These are phyloP conservation scores for Andrena bucephala DNA, from an alignment of 2,888 invertebrate species.

Conservation along the genomic window DNA sequence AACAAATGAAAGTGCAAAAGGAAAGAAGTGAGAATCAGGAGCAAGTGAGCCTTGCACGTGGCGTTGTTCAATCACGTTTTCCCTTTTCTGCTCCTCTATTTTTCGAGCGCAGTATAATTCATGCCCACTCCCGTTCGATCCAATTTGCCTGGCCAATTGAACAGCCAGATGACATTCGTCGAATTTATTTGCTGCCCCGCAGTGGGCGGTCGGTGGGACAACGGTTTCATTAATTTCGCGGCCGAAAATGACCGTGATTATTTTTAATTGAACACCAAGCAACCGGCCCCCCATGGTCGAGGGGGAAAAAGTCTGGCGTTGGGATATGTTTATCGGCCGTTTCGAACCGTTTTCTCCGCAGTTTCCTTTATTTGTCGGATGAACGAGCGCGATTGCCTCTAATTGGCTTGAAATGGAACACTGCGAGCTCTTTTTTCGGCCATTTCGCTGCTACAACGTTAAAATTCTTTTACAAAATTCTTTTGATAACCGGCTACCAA, in stretches of 20 bases:
- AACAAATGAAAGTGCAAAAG: neutral
- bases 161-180: conserved; percentile 40
- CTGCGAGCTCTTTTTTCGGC: neutral
- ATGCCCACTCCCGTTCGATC: conserved; percentile 13
- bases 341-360: conserved; percentile 11
- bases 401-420: conserved; percentile 33
- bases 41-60: conserved; percentile 17
- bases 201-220: neutral
- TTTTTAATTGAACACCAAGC: conserved; percentile 42
- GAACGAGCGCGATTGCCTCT: conserved; percentile 15
- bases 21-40: neutral
- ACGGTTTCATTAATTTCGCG: conserved; percentile 39
- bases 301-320: neutral
- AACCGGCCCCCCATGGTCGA: neutral
- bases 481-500: too few species aligned
- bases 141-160: conserved; percentile 56
- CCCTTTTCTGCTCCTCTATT: neutral
- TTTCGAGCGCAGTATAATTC: conserved; percentile 38
- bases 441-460: neutral
- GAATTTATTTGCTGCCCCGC: conserved; percentile 43
- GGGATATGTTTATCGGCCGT: conserved; percentile 10
- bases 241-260: conserved; percentile 38
- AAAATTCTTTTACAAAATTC: too few species aligned
- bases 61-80: neutral
- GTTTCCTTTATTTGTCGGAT: conserved; percentile 15